Evolutionary conservation across 2,888 invertebrate species (phyloP), one percentile per base, ranked within the genome.

Genomic region (Orchesellides sinensis): DNA sequence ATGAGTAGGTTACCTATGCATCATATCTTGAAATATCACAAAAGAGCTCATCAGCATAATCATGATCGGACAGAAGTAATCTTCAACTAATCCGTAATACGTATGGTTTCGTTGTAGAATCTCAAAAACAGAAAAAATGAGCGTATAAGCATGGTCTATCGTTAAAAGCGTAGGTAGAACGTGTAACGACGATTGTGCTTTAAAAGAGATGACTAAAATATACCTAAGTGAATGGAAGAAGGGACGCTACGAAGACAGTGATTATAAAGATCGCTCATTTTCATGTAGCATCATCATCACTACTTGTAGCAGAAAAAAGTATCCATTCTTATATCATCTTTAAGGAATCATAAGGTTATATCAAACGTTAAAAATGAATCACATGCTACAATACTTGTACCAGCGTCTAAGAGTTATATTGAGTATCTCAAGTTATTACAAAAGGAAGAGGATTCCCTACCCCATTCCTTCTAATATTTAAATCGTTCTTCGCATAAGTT

Each of bases 391-490:
- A 70, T 40, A 52, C 69, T 52, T 54, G 69, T 32, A 69, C 32
- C n/a, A n/a, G n/a, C n/a, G n/a, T n/a, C n/a, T n/a, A n/a, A n/a
- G 69, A 56, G 10, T 17, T 59, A 23, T 61, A 73, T 61, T 14
- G 45, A 61, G n/a, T 8, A 2, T 23, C 6, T 29, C 32, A 29
- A 54, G 25, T 29, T 29, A 40, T 61, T 70, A 66, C 25, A 70
- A 54, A 78, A 78, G 78, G 78, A 78, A 78, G 78, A 78, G 54
- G 78, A 78, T n/a, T 54, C 27, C 56, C 19, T 54, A 45, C 35
- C 47, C 29, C 17, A 59, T n/a, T 3, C 8, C 29, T 52, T 40
- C 10, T 40, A 40, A n/a, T n/a, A n/a, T n/a, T n/a, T n/a, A n/a
- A n/a, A n/a, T n/a, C n/a, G n/a, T n/a, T n/a, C 4, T n/a, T 14